Percentiles rank a stretch among this genome's conserved stretches.
Evolutionary conservation across 1,140 invertebrate genomes (phyloP).

Genomic region (Linepithema humile): DNA sequence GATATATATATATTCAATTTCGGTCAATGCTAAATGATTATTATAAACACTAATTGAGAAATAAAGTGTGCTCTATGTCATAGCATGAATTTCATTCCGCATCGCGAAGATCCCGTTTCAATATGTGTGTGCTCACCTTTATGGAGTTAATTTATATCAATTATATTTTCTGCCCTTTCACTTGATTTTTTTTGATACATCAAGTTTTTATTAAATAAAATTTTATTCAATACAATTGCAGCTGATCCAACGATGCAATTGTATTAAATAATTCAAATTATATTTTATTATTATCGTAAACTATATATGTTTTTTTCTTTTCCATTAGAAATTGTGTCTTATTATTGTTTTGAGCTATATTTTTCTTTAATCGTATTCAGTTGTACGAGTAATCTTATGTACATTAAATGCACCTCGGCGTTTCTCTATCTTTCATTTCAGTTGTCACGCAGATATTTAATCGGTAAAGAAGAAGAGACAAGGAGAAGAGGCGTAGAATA

Average conservation of each 20-base stretch:
- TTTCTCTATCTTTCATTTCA: neutral
- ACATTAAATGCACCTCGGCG: neutral
- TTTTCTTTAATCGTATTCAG: neutral
- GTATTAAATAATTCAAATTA: too few species aligned
- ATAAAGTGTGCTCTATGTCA: conserved; percentile 84
- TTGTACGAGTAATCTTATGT: neutral
- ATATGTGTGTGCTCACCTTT: neutral
- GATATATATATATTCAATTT: conserved; percentile 76
- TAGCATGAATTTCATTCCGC: conserved; percentile 50
- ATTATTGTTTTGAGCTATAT: too few species aligned
- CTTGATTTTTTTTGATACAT: neutral
- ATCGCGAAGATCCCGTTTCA: neutral
- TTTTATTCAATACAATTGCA: neutral
- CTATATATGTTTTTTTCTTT: too few species aligned
- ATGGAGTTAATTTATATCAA: neutral
- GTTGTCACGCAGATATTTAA: neutral
- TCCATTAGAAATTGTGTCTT: too few species aligned
- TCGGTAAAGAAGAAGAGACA: neutral
- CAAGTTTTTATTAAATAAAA: neutral
- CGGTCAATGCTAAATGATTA: conserved; percentile 83
- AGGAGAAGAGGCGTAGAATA: neutral
- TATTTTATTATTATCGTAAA: neutral
- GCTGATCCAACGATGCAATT: too few species aligned
- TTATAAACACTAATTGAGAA: conserved; percentile 82
- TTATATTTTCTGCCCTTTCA: neutral